Evolutionary conservation across 2,113 vertebrate species (phyloP).

Genomic region (Pollachius pollachius): DNA sequence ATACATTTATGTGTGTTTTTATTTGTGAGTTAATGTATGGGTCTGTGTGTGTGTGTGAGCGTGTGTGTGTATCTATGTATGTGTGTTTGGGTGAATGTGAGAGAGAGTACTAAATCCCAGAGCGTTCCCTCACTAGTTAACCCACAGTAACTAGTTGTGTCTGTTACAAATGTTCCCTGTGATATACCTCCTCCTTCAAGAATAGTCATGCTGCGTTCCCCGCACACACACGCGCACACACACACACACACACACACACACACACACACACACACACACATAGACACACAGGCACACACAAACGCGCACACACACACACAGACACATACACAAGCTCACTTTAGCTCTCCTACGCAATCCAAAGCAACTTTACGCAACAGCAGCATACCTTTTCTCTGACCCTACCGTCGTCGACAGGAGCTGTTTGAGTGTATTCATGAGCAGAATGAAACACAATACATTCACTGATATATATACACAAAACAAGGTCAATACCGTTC

Average conservation of each 20-base stretch:
- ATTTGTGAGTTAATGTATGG: too few species aligned
- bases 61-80: conserved; percentile 1
- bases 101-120: neutral
- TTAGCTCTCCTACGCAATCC: too few species aligned
- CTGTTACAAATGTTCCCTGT: neutral
- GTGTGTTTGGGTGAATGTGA: neutral
- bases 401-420: too few species aligned
- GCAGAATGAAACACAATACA: too few species aligned
- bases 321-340: conserved; percentile 48
- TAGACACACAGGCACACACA: too few species aligned
- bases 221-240: conserved; percentile 8
- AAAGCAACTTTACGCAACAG: too few species aligned
- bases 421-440: too few species aligned
- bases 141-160: neutral
- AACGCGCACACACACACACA: neutral
- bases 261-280: conserved; percentile 3
- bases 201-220: conserved; percentile 60
- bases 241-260: neutral
- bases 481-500: too few species aligned
- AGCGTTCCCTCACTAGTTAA: neutral
- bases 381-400: too few species aligned
- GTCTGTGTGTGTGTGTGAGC: conserved; percentile 27
- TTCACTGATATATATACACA: too few species aligned
- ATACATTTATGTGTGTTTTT: too few species aligned
- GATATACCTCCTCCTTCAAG: conserved; percentile 61